Percentiles rank a stretch among this genome's conserved stretches.
Conservation (phyloP, 92 coral and sea anemone genomes). For the Zoanthus gigantus region DNA sequence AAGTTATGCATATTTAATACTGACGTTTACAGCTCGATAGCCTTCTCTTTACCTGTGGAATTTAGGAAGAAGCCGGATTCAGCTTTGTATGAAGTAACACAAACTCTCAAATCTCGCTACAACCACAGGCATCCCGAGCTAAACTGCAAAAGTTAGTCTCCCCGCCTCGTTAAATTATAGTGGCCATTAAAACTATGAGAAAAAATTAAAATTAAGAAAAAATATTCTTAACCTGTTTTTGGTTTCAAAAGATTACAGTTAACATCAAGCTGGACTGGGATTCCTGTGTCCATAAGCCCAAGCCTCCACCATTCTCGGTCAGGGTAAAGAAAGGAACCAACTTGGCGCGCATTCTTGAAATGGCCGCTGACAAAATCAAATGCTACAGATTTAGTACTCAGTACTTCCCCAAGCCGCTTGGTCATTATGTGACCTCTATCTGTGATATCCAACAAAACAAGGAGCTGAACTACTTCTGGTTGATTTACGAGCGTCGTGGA, state of each 20-base stretch:
- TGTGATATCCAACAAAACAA: conserved; percentile 28
- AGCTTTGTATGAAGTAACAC: no score
- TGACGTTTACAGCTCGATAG: no score
- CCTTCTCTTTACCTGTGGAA: no score
- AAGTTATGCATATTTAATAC: no score
- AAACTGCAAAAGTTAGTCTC: no score
- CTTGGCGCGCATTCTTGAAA: conserved; percentile 18
- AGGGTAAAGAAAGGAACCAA: neutral
- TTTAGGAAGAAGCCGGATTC: no score
- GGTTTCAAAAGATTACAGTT: conserved; percentile 3
- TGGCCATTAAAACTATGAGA: no score
- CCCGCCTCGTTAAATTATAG: no score
- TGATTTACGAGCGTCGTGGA: conserved; percentile 31
- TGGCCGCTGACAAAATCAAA: conserved; percentile 29
- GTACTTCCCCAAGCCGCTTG: conserved; percentile 31
- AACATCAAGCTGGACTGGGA: conserved; percentile 23
- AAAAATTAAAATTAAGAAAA: no score
- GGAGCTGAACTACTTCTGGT: conserved; percentile 31
- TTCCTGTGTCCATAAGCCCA: conserved; percentile 14
- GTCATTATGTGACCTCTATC: conserved; percentile 30
- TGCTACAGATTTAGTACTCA: conserved; percentile 23
- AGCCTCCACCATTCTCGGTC: neutral
- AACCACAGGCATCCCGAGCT: no score
- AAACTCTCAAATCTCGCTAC: no score
- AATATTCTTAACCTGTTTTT: no score